phyloP scores from a whole-genome alignment of 2,113 vertebrate species.

The Chaetodon auriga region DNA sequence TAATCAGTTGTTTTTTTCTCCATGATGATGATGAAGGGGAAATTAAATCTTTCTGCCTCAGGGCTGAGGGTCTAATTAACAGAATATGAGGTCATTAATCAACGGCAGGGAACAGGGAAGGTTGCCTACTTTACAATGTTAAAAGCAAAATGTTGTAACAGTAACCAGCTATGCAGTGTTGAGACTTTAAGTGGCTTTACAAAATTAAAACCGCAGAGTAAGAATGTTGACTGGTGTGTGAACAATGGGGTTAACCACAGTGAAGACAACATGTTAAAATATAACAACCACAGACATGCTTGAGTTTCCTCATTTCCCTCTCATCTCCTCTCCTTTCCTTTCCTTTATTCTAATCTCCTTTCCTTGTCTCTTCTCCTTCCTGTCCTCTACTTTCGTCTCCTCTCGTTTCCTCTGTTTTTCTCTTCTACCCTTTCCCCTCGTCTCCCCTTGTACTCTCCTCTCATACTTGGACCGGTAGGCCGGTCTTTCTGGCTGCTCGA shows the following conservation, averaged over 20 bases:
- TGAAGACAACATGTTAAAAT: neutral
- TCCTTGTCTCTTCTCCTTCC: neutral
- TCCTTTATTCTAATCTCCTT: neutral
- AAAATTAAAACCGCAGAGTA: slow-evolving; percentile 34
- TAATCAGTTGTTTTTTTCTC: slow-evolving; percentile 88
- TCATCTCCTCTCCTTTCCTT: neutral
- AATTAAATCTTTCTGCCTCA: slow-evolving; percentile 94
- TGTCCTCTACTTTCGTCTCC: neutral
- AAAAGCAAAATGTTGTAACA: slow-evolving; percentile 72
- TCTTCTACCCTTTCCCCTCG: neutral
- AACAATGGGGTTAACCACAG: neutral
- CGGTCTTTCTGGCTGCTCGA: no score
- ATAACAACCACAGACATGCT: neutral
- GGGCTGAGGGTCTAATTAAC: slow-evolving; percentile 91
- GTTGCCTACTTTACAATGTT: slow-evolving; percentile 79
- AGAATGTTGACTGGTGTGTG: slow-evolving; percentile 30
- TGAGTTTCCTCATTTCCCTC: neutral
- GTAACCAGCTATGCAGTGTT: slow-evolving; percentile 50
- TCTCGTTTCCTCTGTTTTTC: neutral
- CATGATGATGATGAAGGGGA: slow-evolving; percentile 88
- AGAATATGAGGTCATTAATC: slow-evolving; percentile 98
- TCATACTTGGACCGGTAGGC: neutral
- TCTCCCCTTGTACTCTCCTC: no score
- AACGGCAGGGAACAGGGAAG: slow-evolving; percentile 86
- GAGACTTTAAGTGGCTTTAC: slow-evolving; percentile 65